Base-by-base conservation (phyloP, 2,113 vertebrate species). In the Hyla sarda region DNA sequence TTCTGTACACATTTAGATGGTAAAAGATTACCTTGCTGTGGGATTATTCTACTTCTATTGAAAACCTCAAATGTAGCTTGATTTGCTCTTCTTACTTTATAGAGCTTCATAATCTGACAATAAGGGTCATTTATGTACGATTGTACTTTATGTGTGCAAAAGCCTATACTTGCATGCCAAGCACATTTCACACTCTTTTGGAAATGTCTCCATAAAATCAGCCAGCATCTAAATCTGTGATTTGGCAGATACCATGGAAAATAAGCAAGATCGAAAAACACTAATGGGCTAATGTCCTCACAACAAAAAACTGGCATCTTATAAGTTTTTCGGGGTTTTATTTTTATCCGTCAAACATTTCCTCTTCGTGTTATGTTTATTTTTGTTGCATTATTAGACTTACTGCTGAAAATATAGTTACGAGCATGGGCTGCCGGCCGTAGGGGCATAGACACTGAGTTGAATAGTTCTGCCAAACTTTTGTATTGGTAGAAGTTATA, bases 1-100 rank as follows among this genome's bases (percentile, higher is more conserved):
- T 60, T 87, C 88, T 84, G 17, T 16, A 7, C 30, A 88, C 25
- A 34, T 82, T 6, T 62, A 83, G 75, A 82, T 87, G 90, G 73
- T 80, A 87, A 79, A 88, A 90, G 87, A 89, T 90, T 88, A 91
- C 85, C 88, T 91, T 88, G 91, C 50, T 45, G 81, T 52, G 87
- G 90, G 73, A 89, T 90, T 88, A 86, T 88, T 90, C 14, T 30
- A 9, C 28, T 60, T 25, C 37, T 56, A 19, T 65, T 81, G 78
- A 65, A 81, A 74, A 88, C 52, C 86, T 71, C 69, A 11, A 78
- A 72, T 58, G 37, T 62, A 23, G 48, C 54, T 19, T 78, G 73
- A 30, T 69, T 82, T 74, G 48, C 28, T 34, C 52, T 48, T 65
- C 25, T 47, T 81, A 11, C 56, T 81, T 65, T 62, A 60, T 62